Conservation (phyloP, 92 coral and sea anemone genomes). For the Bergia sp. region DNA sequence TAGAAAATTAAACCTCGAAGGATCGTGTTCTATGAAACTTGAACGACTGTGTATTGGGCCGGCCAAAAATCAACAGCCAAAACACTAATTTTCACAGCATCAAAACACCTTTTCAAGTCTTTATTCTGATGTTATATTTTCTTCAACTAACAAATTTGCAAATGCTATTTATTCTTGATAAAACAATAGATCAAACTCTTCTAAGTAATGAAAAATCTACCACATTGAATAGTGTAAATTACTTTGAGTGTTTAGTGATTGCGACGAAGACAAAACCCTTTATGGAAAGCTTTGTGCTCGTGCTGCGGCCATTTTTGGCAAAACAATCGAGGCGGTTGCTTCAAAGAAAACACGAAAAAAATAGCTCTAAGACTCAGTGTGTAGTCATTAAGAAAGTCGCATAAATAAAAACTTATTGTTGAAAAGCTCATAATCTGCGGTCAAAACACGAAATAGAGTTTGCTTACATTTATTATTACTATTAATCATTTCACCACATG, state of each 20-base stretch:
- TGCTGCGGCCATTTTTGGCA: conserved; percentile 60
- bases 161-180: conserved; percentile 67
- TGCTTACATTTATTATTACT: conserved; percentile 29
- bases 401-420: conserved; percentile 37
- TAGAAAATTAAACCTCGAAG: background rate
- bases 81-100: conserved; percentile 43
- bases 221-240: conserved; percentile 82
- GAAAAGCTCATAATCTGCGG: conserved; percentile 30
- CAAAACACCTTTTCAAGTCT: conserved; percentile 53
- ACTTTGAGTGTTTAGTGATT: conserved; percentile 68
- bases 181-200: conserved; percentile 62
- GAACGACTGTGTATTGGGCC: background rate
- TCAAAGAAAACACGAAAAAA: conserved; percentile 63
- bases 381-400: conserved; percentile 52
- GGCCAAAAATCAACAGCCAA: conserved; percentile 7
- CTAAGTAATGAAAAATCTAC: conserved; percentile 81
- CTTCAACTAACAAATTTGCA: conserved; percentile 68
- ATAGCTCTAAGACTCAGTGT: conserved; percentile 55
- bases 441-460: conserved; percentile 35
- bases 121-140: conserved; percentile 60
- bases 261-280: conserved; percentile 70
- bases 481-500: conserved; percentile 32
- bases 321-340: conserved; percentile 73
- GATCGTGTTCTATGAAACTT: background rate
- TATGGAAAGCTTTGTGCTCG: conserved; percentile 61